Evolutionary conservation across 2,113 vertebrate genomes (phyloP).

Genomic region (Martes martes): DNA sequence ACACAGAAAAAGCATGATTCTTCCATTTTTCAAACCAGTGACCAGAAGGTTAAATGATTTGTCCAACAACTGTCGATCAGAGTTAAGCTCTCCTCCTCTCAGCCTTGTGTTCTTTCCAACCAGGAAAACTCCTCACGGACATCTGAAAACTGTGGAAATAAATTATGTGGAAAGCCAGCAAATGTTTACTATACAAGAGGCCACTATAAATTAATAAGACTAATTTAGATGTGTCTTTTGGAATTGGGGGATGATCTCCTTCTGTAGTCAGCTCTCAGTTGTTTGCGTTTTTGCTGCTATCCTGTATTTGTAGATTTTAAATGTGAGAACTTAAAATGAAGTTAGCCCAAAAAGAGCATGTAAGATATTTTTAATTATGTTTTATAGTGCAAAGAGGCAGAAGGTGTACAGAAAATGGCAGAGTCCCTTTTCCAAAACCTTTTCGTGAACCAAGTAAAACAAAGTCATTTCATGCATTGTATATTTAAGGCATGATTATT

Average conservation of each 20-base stretch:
- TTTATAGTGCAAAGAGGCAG: background rate
- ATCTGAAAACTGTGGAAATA: background rate
- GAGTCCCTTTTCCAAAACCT: background rate
- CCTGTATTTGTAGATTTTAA: background rate
- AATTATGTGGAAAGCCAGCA: background rate
- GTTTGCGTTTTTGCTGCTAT: background rate
- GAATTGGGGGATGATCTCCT: background rate
- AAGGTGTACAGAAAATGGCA: background rate
- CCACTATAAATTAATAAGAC: background rate
- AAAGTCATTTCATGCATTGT: background rate
- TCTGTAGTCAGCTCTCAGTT: background rate
- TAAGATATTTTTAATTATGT: background rate
- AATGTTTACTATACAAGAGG: background rate
- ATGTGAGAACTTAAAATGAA: background rate
- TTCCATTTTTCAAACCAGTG: background rate
- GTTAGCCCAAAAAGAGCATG: background rate
- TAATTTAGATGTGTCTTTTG: background rate
- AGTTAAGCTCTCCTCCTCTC: background rate
- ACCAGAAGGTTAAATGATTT: background rate
- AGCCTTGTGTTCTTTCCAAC: background rate
- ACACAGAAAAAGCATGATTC: background rate
- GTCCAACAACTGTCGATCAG: background rate
- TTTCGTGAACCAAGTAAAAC: background rate
- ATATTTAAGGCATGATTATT: background rate
- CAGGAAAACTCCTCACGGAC: background rate